phyloP scores from a whole-genome alignment of 2,888 invertebrate species.

The Lepidochitona cinerea region DNA sequence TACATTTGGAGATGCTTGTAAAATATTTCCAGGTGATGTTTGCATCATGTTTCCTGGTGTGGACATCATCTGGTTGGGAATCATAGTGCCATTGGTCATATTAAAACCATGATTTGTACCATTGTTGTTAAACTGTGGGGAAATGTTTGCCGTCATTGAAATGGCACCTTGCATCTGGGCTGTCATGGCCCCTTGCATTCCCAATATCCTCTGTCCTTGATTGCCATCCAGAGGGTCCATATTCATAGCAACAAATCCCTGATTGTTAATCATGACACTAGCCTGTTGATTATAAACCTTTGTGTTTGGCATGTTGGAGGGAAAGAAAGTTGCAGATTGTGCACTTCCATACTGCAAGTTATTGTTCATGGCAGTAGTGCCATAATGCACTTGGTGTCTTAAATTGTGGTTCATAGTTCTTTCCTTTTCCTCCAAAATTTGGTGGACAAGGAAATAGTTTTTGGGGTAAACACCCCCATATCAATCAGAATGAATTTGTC shows the following conservation, averaged over 20 bases:
- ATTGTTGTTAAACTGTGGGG: not conserved
- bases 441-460: not conserved
- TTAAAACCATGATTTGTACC: not conserved
- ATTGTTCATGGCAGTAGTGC: slow-evolving; percentile 1
- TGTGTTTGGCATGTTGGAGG: not conserved
- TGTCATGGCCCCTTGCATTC: slow-evolving; percentile 6
- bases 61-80: not conserved
- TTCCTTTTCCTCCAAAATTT: not conserved
- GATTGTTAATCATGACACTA: not conserved
- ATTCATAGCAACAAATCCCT: slow-evolving; percentile 1
- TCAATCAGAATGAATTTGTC: not conserved
- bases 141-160: not conserved
- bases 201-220: slow-evolving; percentile 1
- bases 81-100: not conserved
- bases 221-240: not conserved
- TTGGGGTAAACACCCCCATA: not conserved
- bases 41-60: slow-evolving; percentile 1
- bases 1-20: not conserved
- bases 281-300: slow-evolving; percentile 1
- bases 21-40: not conserved
- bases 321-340: not conserved
- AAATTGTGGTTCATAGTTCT: not conserved
- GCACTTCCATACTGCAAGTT: slow-evolving; percentile 2
- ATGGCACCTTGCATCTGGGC: slow-evolving; percentile 8
- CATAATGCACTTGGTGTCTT: slow-evolving; percentile 6